phyloP scores from a whole-genome alignment of 2,797 vertebrate genomes.

The Eulemur coronatus region DNA sequence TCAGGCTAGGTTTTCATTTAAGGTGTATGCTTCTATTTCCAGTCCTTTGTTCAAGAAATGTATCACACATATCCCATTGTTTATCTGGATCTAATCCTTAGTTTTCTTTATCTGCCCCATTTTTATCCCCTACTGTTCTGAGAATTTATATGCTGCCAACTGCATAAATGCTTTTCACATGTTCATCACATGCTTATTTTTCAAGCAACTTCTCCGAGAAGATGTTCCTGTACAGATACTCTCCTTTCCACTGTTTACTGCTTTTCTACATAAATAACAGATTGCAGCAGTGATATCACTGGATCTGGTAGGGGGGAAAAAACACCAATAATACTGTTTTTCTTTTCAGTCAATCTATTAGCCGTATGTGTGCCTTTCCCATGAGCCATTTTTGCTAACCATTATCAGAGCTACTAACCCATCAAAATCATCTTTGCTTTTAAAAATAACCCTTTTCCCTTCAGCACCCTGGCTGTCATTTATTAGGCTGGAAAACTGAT shows the following conservation, averaged over 20 bases:
- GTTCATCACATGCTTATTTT: slow-evolving; percentile 71
- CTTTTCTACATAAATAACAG: slow-evolving; percentile 74
- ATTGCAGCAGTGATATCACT: slow-evolving; percentile 65
- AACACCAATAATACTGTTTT: slow-evolving; percentile 75
- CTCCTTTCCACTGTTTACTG: slow-evolving; percentile 70
- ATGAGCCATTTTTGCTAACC: slow-evolving; percentile 51
- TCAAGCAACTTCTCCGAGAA: slow-evolving; percentile 69
- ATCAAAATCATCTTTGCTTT: slow-evolving; percentile 50
- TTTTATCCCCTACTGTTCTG: slow-evolving; percentile 66
- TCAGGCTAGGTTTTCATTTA: slow-evolving; percentile 36
- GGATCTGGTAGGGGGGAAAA: slow-evolving; percentile 34
- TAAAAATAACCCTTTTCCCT: slow-evolving; percentile 63
- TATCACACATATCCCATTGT: slow-evolving; percentile 17
- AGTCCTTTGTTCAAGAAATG: slow-evolving; percentile 22
- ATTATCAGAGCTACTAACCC: slow-evolving; percentile 23
- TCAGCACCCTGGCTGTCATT: slow-evolving; percentile 55
- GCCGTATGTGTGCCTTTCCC: slow-evolving; percentile 33
- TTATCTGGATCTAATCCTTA: slow-evolving; percentile 47
- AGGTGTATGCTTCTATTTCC: neutral
- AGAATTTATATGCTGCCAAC: slow-evolving; percentile 61
- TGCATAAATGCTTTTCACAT: slow-evolving; percentile 62
- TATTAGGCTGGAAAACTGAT: slow-evolving; percentile 56
- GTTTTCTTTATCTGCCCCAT: slow-evolving; percentile 67
- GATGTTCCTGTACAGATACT: slow-evolving; percentile 60
- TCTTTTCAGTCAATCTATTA: slow-evolving; percentile 68